Conservation (phyloP, 2,797 vertebrate genomes). For the Luscinia luscinia region DNA sequence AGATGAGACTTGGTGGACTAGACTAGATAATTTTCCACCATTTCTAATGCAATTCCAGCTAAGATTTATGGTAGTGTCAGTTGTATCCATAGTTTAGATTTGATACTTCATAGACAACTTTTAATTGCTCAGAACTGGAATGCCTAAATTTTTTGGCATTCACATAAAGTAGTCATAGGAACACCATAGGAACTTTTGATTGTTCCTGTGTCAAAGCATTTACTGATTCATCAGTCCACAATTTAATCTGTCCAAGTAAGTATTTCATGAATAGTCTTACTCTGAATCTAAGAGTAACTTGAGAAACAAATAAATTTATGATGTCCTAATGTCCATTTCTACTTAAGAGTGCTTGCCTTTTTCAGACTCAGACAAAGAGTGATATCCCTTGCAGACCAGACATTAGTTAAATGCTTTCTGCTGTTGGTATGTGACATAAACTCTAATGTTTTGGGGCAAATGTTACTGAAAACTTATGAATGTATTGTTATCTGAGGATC, state of each 20-base stretch:
- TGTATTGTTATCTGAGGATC: background rate
- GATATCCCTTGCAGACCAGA: background rate
- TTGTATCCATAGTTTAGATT: background rate
- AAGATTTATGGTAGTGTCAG: background rate
- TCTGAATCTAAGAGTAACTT: background rate
- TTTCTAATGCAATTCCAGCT: background rate
- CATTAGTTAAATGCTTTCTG: background rate
- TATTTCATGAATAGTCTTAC: background rate
- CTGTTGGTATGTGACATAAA: background rate
- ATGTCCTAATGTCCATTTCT: background rate
- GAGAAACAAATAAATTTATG: background rate
- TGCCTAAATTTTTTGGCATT: background rate
- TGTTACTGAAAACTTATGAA: background rate
- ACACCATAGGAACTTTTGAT: background rate
- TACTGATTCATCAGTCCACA: background rate
- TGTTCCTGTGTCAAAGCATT: background rate
- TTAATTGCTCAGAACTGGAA: background rate
- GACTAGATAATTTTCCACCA: background rate
- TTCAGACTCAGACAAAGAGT: background rate
- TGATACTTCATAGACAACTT: background rate
- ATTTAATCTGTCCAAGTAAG: background rate
- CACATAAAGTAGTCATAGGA: background rate
- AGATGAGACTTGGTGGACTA: background rate
- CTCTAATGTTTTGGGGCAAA: background rate
- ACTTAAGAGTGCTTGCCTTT: background rate